A percentile compares a stretch with the other conserved stretches of the same genome.
Evolutionary conservation across 2,797 vertebrate species (phyloP).

Genomic region (Pseudotriccus pelzelni): DNA sequence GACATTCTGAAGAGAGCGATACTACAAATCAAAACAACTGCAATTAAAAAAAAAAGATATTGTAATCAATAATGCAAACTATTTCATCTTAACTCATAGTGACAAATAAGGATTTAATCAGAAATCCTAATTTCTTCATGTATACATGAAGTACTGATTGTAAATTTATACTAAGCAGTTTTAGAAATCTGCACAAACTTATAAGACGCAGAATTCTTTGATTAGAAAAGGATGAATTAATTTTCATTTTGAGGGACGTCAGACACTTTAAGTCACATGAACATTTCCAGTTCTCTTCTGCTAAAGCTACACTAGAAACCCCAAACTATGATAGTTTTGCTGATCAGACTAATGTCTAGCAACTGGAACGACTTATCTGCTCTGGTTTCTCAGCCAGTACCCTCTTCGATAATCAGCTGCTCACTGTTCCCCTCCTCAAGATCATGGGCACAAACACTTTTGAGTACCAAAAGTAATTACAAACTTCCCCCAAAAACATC

Average conservation of each 20-base stretch:
- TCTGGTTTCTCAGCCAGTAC: neutral
- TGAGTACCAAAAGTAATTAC: neutral
- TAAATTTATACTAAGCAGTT: neutral
- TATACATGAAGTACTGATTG: neutral
- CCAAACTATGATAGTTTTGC: neutral
- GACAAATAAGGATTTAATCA: neutral
- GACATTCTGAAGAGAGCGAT: neutral
- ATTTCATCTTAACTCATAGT: neutral
- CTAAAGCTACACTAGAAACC: neutral
- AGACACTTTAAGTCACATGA: neutral
- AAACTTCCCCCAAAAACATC: neutral
- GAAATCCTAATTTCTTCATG: neutral
- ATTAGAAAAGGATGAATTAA: neutral
- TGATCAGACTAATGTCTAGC: neutral
- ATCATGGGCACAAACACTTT: neutral
- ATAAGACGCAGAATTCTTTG: neutral
- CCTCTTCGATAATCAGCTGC: neutral
- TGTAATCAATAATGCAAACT: neutral
- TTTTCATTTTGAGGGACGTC: neutral
- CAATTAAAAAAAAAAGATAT: neutral
- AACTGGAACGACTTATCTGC: neutral
- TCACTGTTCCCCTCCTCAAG: neutral
- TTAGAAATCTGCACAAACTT: neutral
- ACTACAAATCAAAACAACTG: neutral
- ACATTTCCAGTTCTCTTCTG: neutral